A percentile compares a stretch with the other conserved stretches of the same genome.
phyloP scores from a whole-genome alignment of 1,140 invertebrate genomes.

The Psilanteris sp. region DNA sequence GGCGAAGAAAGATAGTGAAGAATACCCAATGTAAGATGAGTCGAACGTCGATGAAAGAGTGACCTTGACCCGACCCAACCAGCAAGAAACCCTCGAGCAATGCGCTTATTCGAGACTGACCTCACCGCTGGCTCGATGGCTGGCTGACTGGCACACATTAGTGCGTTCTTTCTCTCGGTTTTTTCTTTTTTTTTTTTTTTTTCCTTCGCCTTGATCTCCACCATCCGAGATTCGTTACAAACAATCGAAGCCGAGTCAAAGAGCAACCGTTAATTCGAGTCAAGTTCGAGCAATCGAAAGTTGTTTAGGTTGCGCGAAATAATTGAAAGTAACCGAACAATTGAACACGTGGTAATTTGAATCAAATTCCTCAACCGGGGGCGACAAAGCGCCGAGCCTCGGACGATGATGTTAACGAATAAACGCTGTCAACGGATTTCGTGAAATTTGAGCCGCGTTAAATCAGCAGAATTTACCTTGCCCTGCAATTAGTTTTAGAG shows the following conservation, averaged over 20 bases:
- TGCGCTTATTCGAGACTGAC: slow-evolving; percentile 49
- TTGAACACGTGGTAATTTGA: too few species aligned
- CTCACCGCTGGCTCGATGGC: too few species aligned
- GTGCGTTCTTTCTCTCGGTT: slow-evolving; percentile 30
- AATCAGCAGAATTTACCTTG: too few species aligned
- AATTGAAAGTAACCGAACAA: slow-evolving; percentile 3
- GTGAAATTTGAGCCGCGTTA: too few species aligned
- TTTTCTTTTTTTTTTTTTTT: too few species aligned
- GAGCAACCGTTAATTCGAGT: neutral
- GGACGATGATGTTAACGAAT: too few species aligned
- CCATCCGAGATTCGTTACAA: slow-evolving; percentile 1
- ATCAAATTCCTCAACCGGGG: too few species aligned
- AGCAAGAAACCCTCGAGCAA: slow-evolving; percentile 51
- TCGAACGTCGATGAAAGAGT: slow-evolving; percentile 47
- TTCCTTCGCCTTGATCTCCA: slow-evolving; percentile 44
- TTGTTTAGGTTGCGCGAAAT: neutral
- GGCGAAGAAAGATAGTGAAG: neutral
- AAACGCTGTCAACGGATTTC: too few species aligned
- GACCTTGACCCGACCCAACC: slow-evolving; percentile 60
- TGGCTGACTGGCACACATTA: slow-evolving; percentile 59
- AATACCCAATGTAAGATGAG: slow-evolving; percentile 13
- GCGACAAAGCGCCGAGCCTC: too few species aligned
- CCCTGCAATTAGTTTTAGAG: too few species aligned
- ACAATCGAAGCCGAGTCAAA: slow-evolving; percentile 11
- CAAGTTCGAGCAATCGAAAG: neutral